These are phyloP conservation scores for Alligator mississippiensis DNA, from an alignment of 2,113 vertebrate genomes.

Conservation along the genomic window DNA sequence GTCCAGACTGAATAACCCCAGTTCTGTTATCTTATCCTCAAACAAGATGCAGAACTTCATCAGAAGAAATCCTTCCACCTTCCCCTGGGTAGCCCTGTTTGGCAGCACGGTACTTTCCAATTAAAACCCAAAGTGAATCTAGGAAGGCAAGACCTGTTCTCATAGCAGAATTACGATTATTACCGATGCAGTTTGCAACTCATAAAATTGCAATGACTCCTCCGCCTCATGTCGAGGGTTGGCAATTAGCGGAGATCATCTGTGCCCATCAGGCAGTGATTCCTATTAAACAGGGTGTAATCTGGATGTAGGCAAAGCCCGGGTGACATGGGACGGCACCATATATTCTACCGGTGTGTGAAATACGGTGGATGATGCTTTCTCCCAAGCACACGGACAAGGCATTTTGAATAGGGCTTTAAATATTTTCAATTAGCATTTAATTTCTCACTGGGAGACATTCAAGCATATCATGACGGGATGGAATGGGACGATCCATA, in stretches of 20 bases:
- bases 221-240: neutral
- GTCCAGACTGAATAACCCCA: no score
- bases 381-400: neutral
- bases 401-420: constrained; percentile 8
- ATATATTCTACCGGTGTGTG: neutral
- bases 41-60: no score
- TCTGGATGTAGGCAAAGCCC: constrained; percentile 2
- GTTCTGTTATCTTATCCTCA: no score
- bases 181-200: constrained; percentile 14
- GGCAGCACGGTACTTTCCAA: neutral
- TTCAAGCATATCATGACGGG: rapidly evolving
- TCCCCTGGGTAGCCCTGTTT: neutral
- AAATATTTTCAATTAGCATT: constrained; percentile 48
- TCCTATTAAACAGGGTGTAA: constrained; percentile 8
- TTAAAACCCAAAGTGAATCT: constrained; percentile 27
- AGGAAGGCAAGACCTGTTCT: neutral
- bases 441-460: neutral
- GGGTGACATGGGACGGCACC: neutral
- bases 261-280: neutral
- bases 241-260: constrained; percentile 44
- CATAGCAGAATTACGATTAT: constrained; percentile 2
- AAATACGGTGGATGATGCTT: neutral
- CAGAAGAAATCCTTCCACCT: neutral
- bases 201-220: constrained; percentile 43
- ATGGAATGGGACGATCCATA: neutral